These are phyloP conservation scores for Naja naja DNA, from an alignment of 2,113 vertebrate species.

Conservation along the genomic window DNA sequence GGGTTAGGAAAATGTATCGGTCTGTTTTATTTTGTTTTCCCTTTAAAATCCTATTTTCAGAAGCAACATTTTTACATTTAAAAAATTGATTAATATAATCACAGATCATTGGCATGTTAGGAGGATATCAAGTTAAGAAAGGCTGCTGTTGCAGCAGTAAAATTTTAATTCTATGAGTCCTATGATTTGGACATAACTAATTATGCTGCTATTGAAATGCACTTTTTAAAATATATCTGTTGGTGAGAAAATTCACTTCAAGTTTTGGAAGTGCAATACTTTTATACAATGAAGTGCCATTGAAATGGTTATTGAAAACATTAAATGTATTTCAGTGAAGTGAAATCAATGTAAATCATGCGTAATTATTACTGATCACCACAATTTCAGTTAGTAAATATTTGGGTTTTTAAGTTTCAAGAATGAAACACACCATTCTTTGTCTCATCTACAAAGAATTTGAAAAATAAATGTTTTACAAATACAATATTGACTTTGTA, in stretches of 20 bases:
- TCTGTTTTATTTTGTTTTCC: neutral
- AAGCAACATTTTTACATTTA: neutral
- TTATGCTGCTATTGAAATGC: conserved; percentile 2
- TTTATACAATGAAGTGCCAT: conserved; percentile 39
- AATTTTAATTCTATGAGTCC: neutral
- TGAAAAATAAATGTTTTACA: neutral
- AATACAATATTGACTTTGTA: neutral
- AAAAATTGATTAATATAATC: neutral
- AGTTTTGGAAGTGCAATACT: neutral
- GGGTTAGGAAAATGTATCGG: neutral
- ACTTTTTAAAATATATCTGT: neutral
- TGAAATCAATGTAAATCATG: neutral
- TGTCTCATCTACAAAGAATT: neutral
- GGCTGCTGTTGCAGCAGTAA: neutral
- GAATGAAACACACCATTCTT: neutral
- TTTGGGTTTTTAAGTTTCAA: neutral
- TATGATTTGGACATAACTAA: neutral
- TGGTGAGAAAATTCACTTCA: conserved; percentile 8
- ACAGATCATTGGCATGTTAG: neutral
- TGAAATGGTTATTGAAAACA: conserved; percentile 16
- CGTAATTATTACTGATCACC: neutral
- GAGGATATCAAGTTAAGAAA: neutral
- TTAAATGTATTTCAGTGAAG: conserved; percentile 6
- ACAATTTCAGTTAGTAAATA: neutral
- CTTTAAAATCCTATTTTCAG: neutral